Conservation (phyloP, 2,113 vertebrate species). For the Gymnobelideus leadbeateri region DNA sequence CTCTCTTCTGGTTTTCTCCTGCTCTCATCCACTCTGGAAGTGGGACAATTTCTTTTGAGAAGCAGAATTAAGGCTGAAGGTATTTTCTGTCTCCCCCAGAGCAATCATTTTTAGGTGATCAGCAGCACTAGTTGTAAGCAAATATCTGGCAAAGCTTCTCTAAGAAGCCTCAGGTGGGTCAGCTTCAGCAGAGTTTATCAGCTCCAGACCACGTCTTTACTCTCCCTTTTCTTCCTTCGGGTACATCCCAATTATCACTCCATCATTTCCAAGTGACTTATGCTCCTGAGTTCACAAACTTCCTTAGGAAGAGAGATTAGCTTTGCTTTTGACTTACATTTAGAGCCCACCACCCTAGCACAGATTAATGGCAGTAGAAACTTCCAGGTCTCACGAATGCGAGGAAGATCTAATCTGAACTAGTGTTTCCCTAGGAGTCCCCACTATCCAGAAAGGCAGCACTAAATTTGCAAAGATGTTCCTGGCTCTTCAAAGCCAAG, state of each 20-base stretch:
- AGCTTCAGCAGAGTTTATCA: slow-evolving; percentile 18
- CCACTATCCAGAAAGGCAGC: neutral
- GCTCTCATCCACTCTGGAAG: slow-evolving; percentile 10
- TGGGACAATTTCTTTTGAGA: neutral
- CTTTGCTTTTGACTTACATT: slow-evolving; percentile 19
- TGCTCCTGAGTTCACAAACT: neutral
- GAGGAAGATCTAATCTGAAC: slow-evolving; percentile 9
- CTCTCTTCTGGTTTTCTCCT: neutral
- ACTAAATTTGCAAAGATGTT: neutral
- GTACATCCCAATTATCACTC: neutral
- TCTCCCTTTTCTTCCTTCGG: slow-evolving; percentile 43
- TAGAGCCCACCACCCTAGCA: slow-evolving; percentile 37
- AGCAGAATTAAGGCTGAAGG: neutral
- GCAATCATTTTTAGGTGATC: neutral
- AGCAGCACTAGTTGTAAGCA: neutral
- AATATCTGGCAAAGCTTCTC: neutral
- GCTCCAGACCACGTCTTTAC: neutral
- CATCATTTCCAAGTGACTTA: slow-evolving; percentile 4
- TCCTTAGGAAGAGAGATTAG: neutral
- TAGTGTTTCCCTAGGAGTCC: neutral
- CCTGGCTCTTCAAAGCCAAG: neutral
- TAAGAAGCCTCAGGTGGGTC: neutral
- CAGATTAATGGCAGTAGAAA: slow-evolving; percentile 4
- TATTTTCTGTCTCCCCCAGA: slow-evolving; percentile 5
- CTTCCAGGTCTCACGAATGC: neutral